Evolutionary conservation across 2,888 invertebrate species (phyloP).

Genomic region (Flexamia atlantica): DNA sequence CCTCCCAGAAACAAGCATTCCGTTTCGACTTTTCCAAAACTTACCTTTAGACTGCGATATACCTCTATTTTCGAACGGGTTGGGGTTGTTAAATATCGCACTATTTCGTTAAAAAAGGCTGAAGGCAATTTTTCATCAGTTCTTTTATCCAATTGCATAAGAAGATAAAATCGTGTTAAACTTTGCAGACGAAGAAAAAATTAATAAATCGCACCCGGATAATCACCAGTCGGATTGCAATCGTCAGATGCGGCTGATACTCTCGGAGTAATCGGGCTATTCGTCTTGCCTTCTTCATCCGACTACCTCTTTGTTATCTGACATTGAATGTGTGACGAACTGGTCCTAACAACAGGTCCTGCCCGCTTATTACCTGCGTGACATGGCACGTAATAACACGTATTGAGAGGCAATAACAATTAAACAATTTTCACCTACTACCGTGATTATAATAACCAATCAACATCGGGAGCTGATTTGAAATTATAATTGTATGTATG

Average conservation of each 20-base stretch:
- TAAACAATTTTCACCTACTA: not conserved
- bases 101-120: too few relatives aligned
- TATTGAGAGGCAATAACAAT: conserved; percentile 12
- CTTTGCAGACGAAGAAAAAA: too few relatives aligned
- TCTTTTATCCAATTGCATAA: too few relatives aligned
- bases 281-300: conserved; percentile 18
- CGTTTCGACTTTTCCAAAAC: too few relatives aligned
- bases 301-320: conserved; percentile 1
- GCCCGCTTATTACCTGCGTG: not conserved
- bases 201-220: too few relatives aligned
- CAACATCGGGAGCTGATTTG: conserved; percentile 29
- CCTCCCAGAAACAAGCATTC: too few relatives aligned
- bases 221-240: too few relatives aligned
- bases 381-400: not conserved
- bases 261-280: conserved; percentile 1
- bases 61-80: too few relatives aligned
- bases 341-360: not conserved
- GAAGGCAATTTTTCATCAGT: too few relatives aligned
- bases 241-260: not conserved
- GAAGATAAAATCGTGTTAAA: too few relatives aligned
- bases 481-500: conserved; percentile 10
- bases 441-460: conserved; percentile 14
- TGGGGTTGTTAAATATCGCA: too few relatives aligned
- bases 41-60: too few relatives aligned
- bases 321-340: conserved; percentile 11